Evolutionary conservation across 2,797 vertebrate species (phyloP), one percentile per base, ranked within the genome.

Genomic region (Coendou prehensilis): DNA sequence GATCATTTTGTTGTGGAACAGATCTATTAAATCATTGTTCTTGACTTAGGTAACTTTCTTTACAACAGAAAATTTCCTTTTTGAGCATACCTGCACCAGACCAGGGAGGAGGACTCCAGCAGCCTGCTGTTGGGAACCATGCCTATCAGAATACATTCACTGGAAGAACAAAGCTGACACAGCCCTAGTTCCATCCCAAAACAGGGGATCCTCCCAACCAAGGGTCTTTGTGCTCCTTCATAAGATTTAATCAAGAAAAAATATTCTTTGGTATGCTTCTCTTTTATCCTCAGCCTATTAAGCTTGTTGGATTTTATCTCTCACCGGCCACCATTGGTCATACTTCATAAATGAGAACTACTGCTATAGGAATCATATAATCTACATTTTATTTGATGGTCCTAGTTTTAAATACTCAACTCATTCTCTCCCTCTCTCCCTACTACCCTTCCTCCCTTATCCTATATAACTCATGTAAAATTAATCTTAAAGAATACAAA

Each of bases 1-100:
- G 37, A 64, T 37, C 5, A 47, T 92, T 96, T 84, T 93, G 30
- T 82, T 56, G 50, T 47, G 89, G 28, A 78, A 87, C 23, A 47
- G 23, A 78, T 82, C 41, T 87, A 8, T 20, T 81, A 45, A 86
- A 17, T 47, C 28, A 67, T 80, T 18, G 33, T 87, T 86, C 26
- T 14, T 33, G 3, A 87, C 5, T n/a, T 79, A 52, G 59, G 22
- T 83, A 79, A 10, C 10, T 91, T 81, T 15, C 8, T 94, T 91
- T 73, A 67, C 37, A 87, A 75, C 6, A 89, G 78, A 86, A 86
- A 37, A 30, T 63, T 54, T 89, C 17, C 28, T 92, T 87, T 57
- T 33, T 81, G 71, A 33, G 5, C 28, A 76, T 30, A 30, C 15
- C 20, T 45, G 1, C 33, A 59, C 15, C 64, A 56, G 64, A 61